phyloP scores from a whole-genome alignment of 2,797 vertebrate genomes.

The Xiphophorus birchmanni region DNA sequence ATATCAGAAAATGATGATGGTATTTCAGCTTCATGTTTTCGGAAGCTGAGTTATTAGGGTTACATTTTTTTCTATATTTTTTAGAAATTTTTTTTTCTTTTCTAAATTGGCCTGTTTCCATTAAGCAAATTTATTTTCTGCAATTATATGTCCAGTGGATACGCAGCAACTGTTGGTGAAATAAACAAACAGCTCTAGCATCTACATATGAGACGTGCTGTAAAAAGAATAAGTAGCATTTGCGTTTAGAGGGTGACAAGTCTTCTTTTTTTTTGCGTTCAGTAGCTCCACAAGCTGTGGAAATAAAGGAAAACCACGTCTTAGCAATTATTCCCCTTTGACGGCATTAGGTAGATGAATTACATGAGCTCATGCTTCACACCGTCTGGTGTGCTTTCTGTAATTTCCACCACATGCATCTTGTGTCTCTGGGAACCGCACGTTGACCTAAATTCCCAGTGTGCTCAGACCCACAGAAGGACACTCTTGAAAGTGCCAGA shows the following conservation, averaged over 20 bases:
- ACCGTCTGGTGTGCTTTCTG: constrained; percentile 29
- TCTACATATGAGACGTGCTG: neutral
- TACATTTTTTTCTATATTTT: too few species aligned
- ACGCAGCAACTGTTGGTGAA: neutral
- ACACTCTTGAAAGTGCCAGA: constrained; percentile 42
- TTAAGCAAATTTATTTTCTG: too few species aligned
- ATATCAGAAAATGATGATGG: too few species aligned
- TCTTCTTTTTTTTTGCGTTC: neutral
- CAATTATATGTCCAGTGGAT: too few species aligned
- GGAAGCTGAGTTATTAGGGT: too few species aligned
- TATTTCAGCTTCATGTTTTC: too few species aligned
- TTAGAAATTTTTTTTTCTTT: too few species aligned
- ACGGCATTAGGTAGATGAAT: constrained; percentile 14
- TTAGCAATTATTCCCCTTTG: neutral
- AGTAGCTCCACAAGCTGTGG: neutral
- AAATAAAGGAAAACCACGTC: neutral
- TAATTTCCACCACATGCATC: constrained; percentile 45
- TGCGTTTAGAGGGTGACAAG: neutral
- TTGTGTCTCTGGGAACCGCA: constrained; percentile 33
- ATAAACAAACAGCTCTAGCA: neutral
- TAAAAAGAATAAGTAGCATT: neutral
- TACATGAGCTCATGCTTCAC: constrained; percentile 41
- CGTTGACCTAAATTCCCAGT: constrained; percentile 49
- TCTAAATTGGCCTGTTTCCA: too few species aligned
- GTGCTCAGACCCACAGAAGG: constrained; percentile 14